Evolutionary conservation across 2,797 vertebrate species (phyloP).

Genomic region (Apodemus agrarius): DNA sequence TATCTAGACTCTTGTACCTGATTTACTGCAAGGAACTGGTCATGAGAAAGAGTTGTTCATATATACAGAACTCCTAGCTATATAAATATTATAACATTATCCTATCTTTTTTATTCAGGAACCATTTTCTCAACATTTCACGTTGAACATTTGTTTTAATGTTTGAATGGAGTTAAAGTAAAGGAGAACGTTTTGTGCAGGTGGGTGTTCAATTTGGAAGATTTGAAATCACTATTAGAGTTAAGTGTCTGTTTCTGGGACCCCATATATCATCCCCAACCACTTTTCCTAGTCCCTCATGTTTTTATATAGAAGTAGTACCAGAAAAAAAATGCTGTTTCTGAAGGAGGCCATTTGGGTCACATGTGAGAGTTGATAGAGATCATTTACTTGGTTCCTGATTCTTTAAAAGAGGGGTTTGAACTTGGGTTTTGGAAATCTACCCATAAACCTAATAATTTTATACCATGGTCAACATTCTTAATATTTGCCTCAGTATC

Average conservation of each 20-base stretch:
- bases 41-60: background rate
- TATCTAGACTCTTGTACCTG: background rate
- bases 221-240: background rate
- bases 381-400: background rate
- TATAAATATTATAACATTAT: background rate
- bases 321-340: background rate
- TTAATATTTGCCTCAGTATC: conserved; percentile 19
- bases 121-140: conserved; percentile 32
- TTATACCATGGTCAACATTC: background rate
- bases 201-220: background rate
- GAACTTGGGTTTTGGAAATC: background rate
- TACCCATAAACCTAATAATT: conserved; percentile 29
- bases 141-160: conserved; percentile 17
- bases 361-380: background rate
- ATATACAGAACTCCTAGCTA: background rate
- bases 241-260: conserved; percentile 25
- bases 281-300: background rate
- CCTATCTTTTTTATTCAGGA: background rate
- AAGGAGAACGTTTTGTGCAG: background rate
- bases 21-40: background rate
- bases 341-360: background rate
- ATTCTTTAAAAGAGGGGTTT: conserved; percentile 15
- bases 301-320: background rate
- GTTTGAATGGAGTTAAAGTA: background rate
- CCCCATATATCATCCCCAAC: background rate